phyloP scores from a whole-genome alignment of 2,888 invertebrate species.

The Autographa pulchrina region DNA sequence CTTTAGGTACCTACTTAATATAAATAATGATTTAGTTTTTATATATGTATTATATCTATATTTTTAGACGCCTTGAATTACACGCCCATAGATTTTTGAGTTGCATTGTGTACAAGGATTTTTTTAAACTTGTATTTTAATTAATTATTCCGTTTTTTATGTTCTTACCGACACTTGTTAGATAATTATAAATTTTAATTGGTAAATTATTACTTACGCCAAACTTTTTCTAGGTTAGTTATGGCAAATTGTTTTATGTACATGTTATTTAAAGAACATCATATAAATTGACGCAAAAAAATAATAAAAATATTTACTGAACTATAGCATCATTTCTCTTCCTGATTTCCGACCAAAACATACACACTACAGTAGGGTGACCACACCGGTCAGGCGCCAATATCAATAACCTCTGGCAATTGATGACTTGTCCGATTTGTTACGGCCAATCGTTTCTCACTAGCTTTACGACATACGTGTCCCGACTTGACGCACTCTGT shows the following conservation, averaged over 20 bases:
- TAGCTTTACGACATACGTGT: slow-evolving; percentile 81
- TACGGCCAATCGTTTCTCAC: slow-evolving; percentile 82
- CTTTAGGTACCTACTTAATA: background rate
- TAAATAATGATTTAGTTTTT: background rate
- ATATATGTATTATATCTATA: no score
- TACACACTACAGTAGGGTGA: slow-evolving; percentile 44
- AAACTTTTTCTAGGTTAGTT: no score
- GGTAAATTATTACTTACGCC: no score
- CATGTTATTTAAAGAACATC: no score
- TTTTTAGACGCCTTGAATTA: no score
- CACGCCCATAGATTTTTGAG: no score
- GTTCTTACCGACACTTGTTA: no score
- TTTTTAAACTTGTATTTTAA: no score
- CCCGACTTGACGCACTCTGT: slow-evolving; percentile 66
- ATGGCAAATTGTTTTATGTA: no score
- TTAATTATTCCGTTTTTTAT: no score
- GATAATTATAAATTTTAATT: no score
- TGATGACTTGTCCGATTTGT: slow-evolving; percentile 88
- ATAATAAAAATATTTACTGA: background rate
- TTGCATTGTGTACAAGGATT: no score
- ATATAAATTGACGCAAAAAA: background rate
- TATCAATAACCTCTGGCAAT: slow-evolving; percentile 87
- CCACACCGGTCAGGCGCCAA: slow-evolving; percentile 66
- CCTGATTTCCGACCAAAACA: background rate
- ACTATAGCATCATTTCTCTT: background rate